These are phyloP conservation scores for Okapia johnstoni DNA, from an alignment of 2,113 vertebrate genomes.

Conservation along the genomic window DNA sequence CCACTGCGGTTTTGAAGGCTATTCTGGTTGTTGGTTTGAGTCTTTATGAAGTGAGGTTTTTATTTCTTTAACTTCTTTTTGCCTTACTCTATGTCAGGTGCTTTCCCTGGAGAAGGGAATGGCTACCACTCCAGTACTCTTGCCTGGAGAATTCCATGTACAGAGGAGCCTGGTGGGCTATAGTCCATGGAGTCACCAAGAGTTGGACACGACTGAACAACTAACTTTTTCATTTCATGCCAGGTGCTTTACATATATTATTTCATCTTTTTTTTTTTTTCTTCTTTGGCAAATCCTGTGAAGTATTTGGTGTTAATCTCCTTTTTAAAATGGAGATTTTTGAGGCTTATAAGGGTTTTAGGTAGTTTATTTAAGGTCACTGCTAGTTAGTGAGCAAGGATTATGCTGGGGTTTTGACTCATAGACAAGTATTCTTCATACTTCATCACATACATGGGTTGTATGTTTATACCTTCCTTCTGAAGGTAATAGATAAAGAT, in stretches of 20 bases:
- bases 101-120: not conserved
- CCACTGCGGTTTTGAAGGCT: not conserved
- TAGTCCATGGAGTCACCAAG: not conserved
- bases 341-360: not conserved
- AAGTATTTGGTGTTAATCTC: conserved; percentile 1
- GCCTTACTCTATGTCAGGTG: not conserved
- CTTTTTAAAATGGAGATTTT: not conserved
- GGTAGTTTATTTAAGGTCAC: not conserved
- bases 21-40: not conserved
- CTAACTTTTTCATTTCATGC: not conserved
- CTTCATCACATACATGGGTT: not conserved
- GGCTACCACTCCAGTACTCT: not conserved
- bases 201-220: not conserved
- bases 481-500: not conserved
- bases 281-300: not conserved
- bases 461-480: not conserved
- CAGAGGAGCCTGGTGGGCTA: not conserved
- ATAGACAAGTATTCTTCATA: not conserved
- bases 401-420: not conserved
- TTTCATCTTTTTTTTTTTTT: not conserved
- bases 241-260: not conserved
- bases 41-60: not conserved
- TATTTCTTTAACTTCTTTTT: not conserved
- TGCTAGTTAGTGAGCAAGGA: not conserved
- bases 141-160: not conserved